A percentile compares a stretch with the other conserved stretches of the same genome.
Conservation (phyloP, 1,140 invertebrate genomes). For the Drosophila kikkawai region DNA sequence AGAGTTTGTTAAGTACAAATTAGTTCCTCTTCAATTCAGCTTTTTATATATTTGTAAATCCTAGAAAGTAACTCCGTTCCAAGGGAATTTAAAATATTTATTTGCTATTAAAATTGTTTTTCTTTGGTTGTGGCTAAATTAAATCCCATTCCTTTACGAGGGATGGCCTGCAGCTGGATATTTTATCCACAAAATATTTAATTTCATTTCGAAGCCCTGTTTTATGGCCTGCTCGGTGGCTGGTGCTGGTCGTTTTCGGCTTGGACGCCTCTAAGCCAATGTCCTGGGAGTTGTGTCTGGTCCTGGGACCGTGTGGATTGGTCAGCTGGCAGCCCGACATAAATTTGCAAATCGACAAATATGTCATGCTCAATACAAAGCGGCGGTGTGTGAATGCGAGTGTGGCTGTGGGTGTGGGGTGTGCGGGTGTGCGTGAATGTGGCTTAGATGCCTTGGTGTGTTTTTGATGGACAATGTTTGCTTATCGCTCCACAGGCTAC, state of each 20-base stretch:
- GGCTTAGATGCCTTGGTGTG: constrained; percentile 67
- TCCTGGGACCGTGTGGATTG: constrained; percentile 16
- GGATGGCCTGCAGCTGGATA: constrained; percentile 23
- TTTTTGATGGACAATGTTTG: constrained; percentile 82
- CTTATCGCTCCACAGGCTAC: constrained; percentile 64
- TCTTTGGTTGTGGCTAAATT: constrained; percentile 8
- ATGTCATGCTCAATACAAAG: constrained; percentile 79
- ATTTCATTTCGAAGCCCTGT: constrained; percentile 59
- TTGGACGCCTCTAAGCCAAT: constrained; percentile 37
- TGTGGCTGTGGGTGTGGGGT: constrained; percentile 19
- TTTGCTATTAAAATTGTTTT: constrained; percentile 10
- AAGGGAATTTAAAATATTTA: constrained; percentile 6
- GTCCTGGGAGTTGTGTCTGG: constrained; percentile 22
- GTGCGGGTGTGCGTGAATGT: constrained; percentile 15
- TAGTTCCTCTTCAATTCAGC: not conserved
- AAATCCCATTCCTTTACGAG: not conserved
- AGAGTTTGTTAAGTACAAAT: not conserved
- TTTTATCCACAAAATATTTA: constrained; percentile 68
- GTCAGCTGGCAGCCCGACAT: constrained; percentile 46
- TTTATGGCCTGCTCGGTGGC: constrained; percentile 35
- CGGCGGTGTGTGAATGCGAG: constrained; percentile 43
- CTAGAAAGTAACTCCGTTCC: not conserved
- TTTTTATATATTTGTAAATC: not conserved
- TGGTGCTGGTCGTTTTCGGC: constrained; percentile 37
- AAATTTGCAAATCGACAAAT: constrained; percentile 83